phyloP scores from a whole-genome alignment of 2,797 vertebrate species.

The Sebastes oblongus region DNA sequence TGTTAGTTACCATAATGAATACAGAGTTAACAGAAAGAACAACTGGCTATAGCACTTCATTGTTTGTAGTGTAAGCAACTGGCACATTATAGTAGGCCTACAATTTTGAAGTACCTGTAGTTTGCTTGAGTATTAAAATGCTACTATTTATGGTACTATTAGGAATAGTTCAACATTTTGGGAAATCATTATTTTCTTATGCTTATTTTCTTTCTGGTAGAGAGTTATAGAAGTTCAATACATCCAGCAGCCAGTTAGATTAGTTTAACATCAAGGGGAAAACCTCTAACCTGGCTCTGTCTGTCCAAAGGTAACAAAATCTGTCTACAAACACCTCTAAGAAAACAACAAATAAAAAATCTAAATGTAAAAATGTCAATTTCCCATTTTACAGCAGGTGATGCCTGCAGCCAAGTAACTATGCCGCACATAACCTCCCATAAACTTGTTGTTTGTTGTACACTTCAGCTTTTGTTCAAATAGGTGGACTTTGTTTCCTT shows the following conservation, averaged over 20 bases:
- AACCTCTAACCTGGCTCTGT: not conserved
- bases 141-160: no score
- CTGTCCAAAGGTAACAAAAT: not conserved
- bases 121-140: no score
- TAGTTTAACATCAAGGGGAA: not conserved
- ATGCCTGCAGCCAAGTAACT: not conserved
- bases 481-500: not conserved
- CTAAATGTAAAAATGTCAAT: rapidly evolving
- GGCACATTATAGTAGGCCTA: not conserved
- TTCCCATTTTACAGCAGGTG: not conserved
- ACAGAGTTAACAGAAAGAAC: not conserved
- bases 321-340: not conserved
- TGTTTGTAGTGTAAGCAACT: no score
- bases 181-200: no score
- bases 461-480: not conserved
- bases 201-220: not conserved
- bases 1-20: not conserved
- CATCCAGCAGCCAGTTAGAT: not conserved
- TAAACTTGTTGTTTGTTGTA: rapidly evolving
- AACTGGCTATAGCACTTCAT: not conserved
- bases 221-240: not conserved
- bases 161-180: no score
- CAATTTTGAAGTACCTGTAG: not conserved
- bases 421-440: not conserved
- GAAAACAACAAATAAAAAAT: not conserved